A percentile compares a stretch with the other conserved stretches of the same genome.
Evolutionary conservation across 1,140 invertebrate species (phyloP).

Genomic region (Globodera ellingtonae): DNA sequence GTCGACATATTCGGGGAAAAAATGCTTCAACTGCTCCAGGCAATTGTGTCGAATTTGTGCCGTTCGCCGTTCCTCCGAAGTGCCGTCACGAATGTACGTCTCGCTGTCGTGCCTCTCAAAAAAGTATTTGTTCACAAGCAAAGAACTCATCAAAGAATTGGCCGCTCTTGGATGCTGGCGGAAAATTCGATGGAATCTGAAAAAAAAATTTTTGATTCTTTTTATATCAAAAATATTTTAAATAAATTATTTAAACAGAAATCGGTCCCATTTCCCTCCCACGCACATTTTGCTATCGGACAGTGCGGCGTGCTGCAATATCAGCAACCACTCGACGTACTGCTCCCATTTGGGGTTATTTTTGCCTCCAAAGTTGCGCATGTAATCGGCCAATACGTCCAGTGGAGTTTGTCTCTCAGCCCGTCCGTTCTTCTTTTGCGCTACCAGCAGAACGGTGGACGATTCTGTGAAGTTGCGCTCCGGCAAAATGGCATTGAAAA

Average conservation of each 20-base stretch:
- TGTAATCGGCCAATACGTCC: not conserved
- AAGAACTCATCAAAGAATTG: slow-evolving; percentile 7
- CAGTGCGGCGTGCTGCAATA: slow-evolving; percentile 5
- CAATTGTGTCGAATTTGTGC: slow-evolving; percentile 6
- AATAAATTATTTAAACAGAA: no score
- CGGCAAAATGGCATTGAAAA: slow-evolving; percentile 8
- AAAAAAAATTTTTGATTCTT: not conserved
- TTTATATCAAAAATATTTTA: not conserved
- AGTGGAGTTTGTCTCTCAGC: not conserved
- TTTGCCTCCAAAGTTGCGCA: not conserved
- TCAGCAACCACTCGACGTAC: not conserved
- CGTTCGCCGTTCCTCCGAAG: not conserved
- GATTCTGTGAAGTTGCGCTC: not conserved
- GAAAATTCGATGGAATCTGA: slow-evolving; percentile 10
- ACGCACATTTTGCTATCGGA: slow-evolving; percentile 1
- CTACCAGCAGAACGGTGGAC: slow-evolving; percentile 4
- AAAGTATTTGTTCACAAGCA: not conserved
- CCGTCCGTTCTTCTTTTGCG: not conserved
- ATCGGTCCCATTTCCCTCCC: not conserved
- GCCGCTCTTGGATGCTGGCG: not conserved
- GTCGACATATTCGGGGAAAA: slow-evolving; percentile 9
- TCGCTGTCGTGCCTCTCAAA: not conserved
- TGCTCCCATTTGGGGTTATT: not conserved
- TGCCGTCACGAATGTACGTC: not conserved
- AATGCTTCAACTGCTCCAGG: slow-evolving; percentile 3